A percentile compares a stretch with the other conserved stretches of the same genome.
Conservation (phyloP, 1,140 invertebrate genomes). For the Drosophila simulans region DNA sequence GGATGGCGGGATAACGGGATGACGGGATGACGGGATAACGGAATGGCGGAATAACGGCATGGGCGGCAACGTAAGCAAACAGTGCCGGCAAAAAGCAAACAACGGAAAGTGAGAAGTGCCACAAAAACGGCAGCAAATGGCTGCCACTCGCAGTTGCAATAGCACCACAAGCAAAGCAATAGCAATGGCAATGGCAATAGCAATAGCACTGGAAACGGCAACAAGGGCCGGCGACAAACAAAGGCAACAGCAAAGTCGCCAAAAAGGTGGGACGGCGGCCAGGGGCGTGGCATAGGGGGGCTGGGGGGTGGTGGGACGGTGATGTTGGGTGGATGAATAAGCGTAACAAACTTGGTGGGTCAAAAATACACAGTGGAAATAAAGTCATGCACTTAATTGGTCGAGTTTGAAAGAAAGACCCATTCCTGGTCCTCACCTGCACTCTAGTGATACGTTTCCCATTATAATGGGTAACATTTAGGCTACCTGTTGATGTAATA, state of each 20-base stretch:
- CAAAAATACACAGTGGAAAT: neutral
- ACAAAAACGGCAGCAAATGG: slow-evolving; percentile 49
- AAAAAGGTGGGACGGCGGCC: neutral
- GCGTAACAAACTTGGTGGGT: slow-evolving; percentile 3
- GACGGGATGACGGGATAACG: neutral
- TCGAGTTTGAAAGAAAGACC: neutral
- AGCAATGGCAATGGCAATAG: slow-evolving; percentile 16
- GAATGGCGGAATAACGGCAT: neutral
- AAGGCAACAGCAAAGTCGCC: slow-evolving; percentile 3
- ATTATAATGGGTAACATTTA: too few relatives aligned
- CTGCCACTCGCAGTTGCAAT: slow-evolving; percentile 39
- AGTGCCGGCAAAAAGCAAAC: slow-evolving; percentile 38
- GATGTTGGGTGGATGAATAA: slow-evolving; percentile 2
- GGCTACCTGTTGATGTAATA: too few relatives aligned
- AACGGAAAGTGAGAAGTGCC: slow-evolving; percentile 51
- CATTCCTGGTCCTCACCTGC: too few relatives aligned
- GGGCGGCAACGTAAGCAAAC: slow-evolving; percentile 37
- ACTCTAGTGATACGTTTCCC: too few relatives aligned
- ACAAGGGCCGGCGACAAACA: slow-evolving; percentile 1
- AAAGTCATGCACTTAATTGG: neutral
- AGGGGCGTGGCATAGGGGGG: neutral
- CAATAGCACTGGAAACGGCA: neutral
- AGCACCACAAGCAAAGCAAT: slow-evolving; percentile 28
- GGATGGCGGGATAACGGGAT: neutral
- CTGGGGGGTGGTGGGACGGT: too few relatives aligned